Base-by-base conservation (phyloP, 2,113 vertebrate genomes). In the Ctenodactylus gundi region DNA sequence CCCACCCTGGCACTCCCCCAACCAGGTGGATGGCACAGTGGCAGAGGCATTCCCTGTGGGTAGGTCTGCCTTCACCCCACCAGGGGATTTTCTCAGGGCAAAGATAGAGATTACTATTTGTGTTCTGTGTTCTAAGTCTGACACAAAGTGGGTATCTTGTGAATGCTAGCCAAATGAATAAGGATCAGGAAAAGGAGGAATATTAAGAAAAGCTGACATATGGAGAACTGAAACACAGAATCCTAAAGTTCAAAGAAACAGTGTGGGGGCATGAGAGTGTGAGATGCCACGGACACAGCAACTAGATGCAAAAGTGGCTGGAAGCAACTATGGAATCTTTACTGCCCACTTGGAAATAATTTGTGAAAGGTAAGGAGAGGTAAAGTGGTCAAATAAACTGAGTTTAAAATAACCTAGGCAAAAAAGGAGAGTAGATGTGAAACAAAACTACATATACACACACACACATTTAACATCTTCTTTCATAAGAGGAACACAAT, bases 181-280 rank as follows among this genome's bases (percentile, higher is more conserved):
- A 83, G 58, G 76, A 82, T 36, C 44, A 83, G 41, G 34, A 83
- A 80, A 51, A 67, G 7, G 58, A 67, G 7, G 68, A 80, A 68
- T 53, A 27, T 39, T 55, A 51, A 78, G 34, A 46, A 75, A 88
- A 68, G 4, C n/a, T 34, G 8, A n/a, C 21, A 82, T 88, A 53
- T 57, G 64, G 20, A 68, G 73, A 81, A 77, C 70, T 90, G 34
- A 85, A 80, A 60, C 75, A 41, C 3, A 36, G 44, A 91, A 85
- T 88, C 85, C 58, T 89, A 49, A 93, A 68, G 60, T 41, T 72
- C 76, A 72, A 83, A 89, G 36, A 81, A 81, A n/a, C n/a, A n/a
- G n/a, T n/a, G n/a, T n/a, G n/a, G n/a, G n/a, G n/a, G n/a, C n/a
- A n/a, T 7, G 65, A 60, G 70, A 49, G 31, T 60, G 36, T 76